These are phyloP conservation scores for Drosophila hydei DNA, from an alignment of 1,140 invertebrate genomes.

Conservation along the genomic window DNA sequence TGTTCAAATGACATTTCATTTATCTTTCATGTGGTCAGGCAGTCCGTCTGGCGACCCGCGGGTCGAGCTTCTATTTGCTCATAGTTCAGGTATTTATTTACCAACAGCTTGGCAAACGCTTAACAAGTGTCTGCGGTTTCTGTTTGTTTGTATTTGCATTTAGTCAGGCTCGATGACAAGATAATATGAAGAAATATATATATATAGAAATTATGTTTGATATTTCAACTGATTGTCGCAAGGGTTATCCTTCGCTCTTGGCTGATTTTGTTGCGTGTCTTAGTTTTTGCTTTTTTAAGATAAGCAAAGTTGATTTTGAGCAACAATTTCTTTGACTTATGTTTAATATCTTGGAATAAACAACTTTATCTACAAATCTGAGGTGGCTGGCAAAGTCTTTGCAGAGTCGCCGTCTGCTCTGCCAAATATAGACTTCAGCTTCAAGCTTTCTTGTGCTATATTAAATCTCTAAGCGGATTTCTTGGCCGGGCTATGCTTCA, in stretches of 20 bases:
- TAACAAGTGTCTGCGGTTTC: constrained; percentile 63
- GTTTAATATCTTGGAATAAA: too few species aligned
- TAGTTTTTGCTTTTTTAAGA: background rate
- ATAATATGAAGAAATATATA: constrained; percentile 11
- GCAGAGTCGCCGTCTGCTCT: too few species aligned
- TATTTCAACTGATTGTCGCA: constrained; percentile 3
- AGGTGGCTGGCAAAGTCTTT: too few species aligned
- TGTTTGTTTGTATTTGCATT: constrained; percentile 25
- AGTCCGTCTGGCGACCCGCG: constrained; percentile 19
- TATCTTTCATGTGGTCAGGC: constrained; percentile 49
- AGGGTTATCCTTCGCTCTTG: constrained; percentile 15
- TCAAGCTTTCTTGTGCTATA: too few species aligned
- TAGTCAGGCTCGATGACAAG: constrained; percentile 10
- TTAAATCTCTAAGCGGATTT: too few species aligned
- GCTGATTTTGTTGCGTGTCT: background rate
- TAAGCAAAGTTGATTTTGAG: background rate
- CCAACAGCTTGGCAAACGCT: constrained; percentile 52
- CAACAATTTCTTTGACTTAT: too few species aligned
- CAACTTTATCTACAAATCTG: too few species aligned
- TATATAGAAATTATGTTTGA: background rate
- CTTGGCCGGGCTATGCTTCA: too few species aligned
- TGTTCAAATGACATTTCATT: constrained; percentile 68
- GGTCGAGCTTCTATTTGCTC: constrained; percentile 64
- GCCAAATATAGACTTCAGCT: too few species aligned
- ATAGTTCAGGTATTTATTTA: constrained; percentile 61